Evolutionary conservation across 2,797 vertebrate species (phyloP).

Genomic region (Esox lucius): DNA sequence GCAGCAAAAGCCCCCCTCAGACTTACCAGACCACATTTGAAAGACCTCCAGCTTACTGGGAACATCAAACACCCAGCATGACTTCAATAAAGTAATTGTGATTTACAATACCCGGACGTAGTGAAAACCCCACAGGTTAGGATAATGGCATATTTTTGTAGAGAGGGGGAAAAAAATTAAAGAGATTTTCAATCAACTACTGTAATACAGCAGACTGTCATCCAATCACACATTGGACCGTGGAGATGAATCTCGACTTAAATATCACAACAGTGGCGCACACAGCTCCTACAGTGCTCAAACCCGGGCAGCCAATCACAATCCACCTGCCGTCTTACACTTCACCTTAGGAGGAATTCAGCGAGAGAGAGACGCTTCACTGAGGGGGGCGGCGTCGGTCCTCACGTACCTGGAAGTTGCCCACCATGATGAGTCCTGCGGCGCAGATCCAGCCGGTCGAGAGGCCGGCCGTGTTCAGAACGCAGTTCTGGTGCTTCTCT

Average conservation of each 20-base stretch:
- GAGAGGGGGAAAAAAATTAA: neutral
- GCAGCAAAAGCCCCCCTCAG: neutral
- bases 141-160: constrained; percentile 18
- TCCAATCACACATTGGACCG: constrained; percentile 18
- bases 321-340: neutral
- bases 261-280: neutral
- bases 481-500: constrained; percentile 82
- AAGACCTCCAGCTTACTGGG: neutral
- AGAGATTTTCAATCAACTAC: constrained; percentile 15
- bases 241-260: neutral
- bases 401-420: constrained; percentile 85
- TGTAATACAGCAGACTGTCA: constrained; percentile 21
- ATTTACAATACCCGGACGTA: constrained; percentile 47
- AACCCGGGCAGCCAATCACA: neutral
- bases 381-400: neutral
- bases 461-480: constrained; percentile 86
- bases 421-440: constrained; percentile 87
- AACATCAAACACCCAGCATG: constrained; percentile 23
- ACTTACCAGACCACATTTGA: neutral
- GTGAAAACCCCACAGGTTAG: constrained; percentile 12
- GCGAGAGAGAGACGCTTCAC: neutral
- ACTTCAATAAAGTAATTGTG: constrained; percentile 30
- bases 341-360: no score
- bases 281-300: neutral
- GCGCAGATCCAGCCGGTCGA: constrained; percentile 86